These are phyloP conservation scores for Bombylius discolor DNA, from an alignment of 2,888 invertebrate genomes.

Conservation along the genomic window DNA sequence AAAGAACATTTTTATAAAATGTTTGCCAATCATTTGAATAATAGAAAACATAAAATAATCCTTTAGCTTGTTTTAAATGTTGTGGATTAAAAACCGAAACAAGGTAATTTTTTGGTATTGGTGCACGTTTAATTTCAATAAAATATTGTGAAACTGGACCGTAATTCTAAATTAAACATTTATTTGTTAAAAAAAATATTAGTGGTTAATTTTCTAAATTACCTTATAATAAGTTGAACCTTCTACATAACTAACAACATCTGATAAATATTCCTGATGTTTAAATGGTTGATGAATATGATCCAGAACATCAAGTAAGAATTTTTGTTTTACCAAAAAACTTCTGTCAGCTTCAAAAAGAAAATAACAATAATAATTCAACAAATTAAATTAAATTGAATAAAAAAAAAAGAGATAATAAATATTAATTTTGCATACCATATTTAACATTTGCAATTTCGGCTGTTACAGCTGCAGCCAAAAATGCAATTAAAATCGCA, in stretches of 20 bases:
- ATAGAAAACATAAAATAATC: slow-evolving; percentile 51
- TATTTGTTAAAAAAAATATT: not conserved
- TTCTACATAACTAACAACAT: slow-evolving; percentile 1
- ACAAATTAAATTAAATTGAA: too few species aligned
- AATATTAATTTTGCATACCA: slow-evolving; percentile 1
- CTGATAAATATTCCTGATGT: slow-evolving; percentile 4
- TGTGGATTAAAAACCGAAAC: slow-evolving; percentile 41
- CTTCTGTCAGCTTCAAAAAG: slow-evolving; percentile 32
- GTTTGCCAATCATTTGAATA: slow-evolving; percentile 58
- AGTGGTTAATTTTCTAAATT: not conserved
- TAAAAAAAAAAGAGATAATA: not conserved
- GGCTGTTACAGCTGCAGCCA: too few species aligned
- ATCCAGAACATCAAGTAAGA: slow-evolving; percentile 28
- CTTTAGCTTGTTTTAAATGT: slow-evolving; percentile 42
- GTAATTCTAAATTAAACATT: slow-evolving; percentile 1
- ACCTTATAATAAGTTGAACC: slow-evolving; percentile 7
- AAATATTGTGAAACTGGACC: slow-evolving; percentile 8
- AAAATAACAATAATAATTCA: not conserved
- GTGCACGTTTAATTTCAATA: slow-evolving; percentile 25
- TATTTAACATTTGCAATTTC: slow-evolving; percentile 11
- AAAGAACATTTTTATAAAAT: slow-evolving; percentile 54
- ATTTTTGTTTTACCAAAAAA: slow-evolving; percentile 33
- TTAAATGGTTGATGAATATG: slow-evolving; percentile 8
- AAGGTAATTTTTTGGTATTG: slow-evolving; percentile 42
- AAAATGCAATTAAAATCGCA: too few species aligned